These are phyloP conservation scores for Vireo griseus DNA, from an alignment of 2,797 vertebrate genomes.

Conservation along the genomic window DNA sequence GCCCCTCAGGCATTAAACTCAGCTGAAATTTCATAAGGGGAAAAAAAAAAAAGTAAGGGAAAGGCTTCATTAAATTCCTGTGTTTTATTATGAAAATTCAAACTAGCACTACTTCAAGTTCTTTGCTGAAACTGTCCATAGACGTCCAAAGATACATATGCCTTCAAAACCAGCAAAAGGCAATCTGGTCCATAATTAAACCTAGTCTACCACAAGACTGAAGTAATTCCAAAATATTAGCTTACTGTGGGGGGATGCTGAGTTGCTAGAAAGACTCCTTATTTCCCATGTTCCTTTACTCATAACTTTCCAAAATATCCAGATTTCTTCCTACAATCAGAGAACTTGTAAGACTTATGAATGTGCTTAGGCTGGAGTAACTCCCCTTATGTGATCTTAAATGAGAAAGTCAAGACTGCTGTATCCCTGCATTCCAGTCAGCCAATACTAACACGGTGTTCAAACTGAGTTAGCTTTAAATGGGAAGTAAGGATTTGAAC, in stretches of 20 bases:
- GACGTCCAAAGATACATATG: neutral
- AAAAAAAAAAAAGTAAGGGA: neutral
- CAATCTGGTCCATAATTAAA: neutral
- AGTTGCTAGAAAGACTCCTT: neutral
- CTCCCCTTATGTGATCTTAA: neutral
- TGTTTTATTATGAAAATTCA: neutral
- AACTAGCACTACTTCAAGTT: neutral
- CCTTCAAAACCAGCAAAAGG: neutral
- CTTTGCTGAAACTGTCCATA: neutral
- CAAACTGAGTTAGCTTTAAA: neutral
- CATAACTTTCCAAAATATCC: neutral
- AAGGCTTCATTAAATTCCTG: neutral
- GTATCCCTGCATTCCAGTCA: neutral
- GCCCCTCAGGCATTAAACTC: neutral
- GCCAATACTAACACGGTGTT: neutral
- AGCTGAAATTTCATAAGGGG: neutral
- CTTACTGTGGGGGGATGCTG: neutral
- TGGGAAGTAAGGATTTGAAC: neutral
- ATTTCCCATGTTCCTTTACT: neutral
- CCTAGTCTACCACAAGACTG: neutral
- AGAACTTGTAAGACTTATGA: neutral
- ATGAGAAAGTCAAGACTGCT: neutral
- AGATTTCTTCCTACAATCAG: neutral
- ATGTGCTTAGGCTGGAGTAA: neutral
- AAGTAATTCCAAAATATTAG: neutral